Evolutionary conservation across 2,888 invertebrate genomes (phyloP).

Genomic region (Drosophila infuscata): DNA sequence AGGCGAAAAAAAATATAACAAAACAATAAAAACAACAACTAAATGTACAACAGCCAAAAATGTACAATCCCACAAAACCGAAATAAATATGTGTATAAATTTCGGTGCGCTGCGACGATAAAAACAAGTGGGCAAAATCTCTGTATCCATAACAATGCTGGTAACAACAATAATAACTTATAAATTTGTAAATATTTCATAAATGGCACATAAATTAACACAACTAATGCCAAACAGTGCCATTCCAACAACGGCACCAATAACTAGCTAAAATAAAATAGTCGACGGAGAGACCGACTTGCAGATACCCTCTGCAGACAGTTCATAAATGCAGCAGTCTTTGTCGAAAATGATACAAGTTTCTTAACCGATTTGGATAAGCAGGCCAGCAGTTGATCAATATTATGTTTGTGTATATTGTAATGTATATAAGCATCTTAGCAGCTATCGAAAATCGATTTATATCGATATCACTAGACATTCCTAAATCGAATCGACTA

Average conservation of each 20-base stretch:
- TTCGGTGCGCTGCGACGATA: slow-evolving; percentile 45
- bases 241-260: slow-evolving; percentile 27
- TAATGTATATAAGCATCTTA: neutral
- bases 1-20: slow-evolving; percentile 43
- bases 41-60: slow-evolving; percentile 4
- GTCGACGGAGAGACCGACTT: neutral
- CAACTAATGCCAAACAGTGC: slow-evolving; percentile 71
- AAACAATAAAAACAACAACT: slow-evolving; percentile 11
- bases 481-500: neutral
- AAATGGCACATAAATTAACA: slow-evolving; percentile 81
- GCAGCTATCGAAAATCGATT: neutral
- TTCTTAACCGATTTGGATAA: neutral
- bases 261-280: slow-evolving; percentile 8
- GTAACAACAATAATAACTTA: slow-evolving; percentile 66
- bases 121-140: slow-evolving; percentile 49
- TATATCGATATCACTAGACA: neutral
- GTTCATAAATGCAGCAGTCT: neutral
- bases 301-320: neutral
- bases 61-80: slow-evolving; percentile 45
- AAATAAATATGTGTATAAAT: slow-evolving; percentile 52
- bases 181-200: slow-evolving; percentile 80
- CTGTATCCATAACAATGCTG: slow-evolving; percentile 35
- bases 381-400: neutral
- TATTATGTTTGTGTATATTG: neutral
- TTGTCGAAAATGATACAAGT: neutral